Conservation (phyloP, 2,888 invertebrate species). For the Argyresthia goedartella region DNA sequence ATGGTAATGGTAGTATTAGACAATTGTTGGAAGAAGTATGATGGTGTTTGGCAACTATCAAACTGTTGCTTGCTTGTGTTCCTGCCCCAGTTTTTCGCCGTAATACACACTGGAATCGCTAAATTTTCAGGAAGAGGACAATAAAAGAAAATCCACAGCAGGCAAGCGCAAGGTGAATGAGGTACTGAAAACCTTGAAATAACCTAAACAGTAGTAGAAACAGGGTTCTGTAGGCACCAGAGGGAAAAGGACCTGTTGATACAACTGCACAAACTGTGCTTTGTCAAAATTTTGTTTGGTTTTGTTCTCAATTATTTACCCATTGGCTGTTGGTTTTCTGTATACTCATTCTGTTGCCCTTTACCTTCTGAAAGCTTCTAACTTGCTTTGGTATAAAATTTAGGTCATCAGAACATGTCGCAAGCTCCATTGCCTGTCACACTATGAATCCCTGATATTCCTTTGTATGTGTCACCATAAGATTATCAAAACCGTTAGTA, state of each 20-base stretch:
- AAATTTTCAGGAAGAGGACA: slow-evolving; percentile 67
- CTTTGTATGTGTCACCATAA: too few species aligned
- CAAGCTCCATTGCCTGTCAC: too few species aligned
- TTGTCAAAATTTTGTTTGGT: slow-evolving; percentile 10
- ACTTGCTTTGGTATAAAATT: too few species aligned
- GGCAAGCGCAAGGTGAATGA: slow-evolving; percentile 68
- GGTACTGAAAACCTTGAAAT: slow-evolving; percentile 70
- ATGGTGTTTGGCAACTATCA: too few species aligned
- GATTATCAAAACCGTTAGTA: too few species aligned
- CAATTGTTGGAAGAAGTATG: too few species aligned
- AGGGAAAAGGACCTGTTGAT: slow-evolving; percentile 47
- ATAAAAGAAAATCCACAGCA: slow-evolving; percentile 63
- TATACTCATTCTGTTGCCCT: slow-evolving; percentile 49
- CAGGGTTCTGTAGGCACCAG: slow-evolving; percentile 21
- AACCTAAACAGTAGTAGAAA: slow-evolving; percentile 20
- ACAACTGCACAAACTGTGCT: slow-evolving; percentile 4
- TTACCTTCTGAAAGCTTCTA: slow-evolving; percentile 47
- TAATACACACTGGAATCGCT: slow-evolving; percentile 12
- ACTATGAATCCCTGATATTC: too few species aligned
- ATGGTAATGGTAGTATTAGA: too few species aligned
- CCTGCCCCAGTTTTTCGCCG: too few species aligned
- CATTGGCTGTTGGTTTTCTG: slow-evolving; percentile 66
- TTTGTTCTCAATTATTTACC: slow-evolving; percentile 8
- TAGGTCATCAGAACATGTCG: too few species aligned
- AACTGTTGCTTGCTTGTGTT: too few species aligned